Conservation (phyloP, 2,113 vertebrate genomes). For the Benitochromis conjunctus region DNA sequence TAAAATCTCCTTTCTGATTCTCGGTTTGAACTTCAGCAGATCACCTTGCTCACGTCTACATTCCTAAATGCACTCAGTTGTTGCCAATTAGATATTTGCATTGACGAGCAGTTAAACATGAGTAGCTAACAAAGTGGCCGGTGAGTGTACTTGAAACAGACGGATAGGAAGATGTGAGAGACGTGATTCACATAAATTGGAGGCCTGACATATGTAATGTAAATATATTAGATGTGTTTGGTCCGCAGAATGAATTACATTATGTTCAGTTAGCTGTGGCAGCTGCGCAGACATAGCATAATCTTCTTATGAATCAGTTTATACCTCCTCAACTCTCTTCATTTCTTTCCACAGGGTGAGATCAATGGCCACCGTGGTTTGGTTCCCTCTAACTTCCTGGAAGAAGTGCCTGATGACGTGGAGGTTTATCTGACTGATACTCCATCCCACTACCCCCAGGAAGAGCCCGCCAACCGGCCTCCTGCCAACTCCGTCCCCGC, state of each 20-base stretch:
- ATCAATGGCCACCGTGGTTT: slow-evolving; percentile 89
- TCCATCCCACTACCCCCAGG: slow-evolving; percentile 78
- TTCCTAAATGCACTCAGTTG: background rate
- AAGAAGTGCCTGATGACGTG: slow-evolving; percentile 81
- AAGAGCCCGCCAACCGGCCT: slow-evolving; percentile 64
- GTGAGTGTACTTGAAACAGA: background rate
- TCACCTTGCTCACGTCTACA: background rate
- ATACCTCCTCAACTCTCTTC: background rate
- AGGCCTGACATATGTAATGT: background rate
- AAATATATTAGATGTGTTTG: background rate
- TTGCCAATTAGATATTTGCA: background rate
- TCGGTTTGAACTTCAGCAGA: background rate
- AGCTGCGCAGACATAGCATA: background rate
- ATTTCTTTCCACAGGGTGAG: slow-evolving; percentile 77
- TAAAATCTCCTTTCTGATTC: background rate
- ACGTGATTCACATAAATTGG: background rate
- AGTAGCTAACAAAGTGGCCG: background rate
- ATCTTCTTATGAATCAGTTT: background rate
- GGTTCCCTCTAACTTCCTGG: slow-evolving; percentile 95
- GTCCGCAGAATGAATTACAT: background rate
- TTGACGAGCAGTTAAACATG: background rate
- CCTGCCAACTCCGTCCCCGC: slow-evolving; percentile 38
- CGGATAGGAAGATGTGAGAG: background rate
- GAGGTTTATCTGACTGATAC: slow-evolving; percentile 93
- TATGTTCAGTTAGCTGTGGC: background rate